Evolutionary conservation across 2,888 invertebrate species (phyloP).

Genomic region (Loripinus fragilis): DNA sequence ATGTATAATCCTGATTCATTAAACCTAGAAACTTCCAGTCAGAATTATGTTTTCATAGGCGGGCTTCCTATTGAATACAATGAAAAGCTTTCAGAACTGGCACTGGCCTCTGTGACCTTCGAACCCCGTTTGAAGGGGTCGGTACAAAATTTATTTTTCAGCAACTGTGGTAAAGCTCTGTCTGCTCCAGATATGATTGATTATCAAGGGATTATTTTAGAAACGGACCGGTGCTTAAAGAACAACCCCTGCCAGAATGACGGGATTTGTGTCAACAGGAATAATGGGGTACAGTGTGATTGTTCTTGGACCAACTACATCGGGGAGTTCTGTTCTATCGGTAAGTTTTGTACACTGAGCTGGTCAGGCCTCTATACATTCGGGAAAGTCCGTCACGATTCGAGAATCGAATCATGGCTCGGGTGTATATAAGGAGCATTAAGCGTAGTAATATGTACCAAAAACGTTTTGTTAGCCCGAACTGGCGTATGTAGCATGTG

Average conservation of each 20-base stretch:
- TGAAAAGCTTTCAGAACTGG: slow-evolving; percentile 89
- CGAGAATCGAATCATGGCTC: too few relatives aligned
- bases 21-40: slow-evolving; percentile 79
- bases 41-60: slow-evolving; percentile 98
- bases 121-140: slow-evolving; percentile 96
- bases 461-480: too few relatives aligned
- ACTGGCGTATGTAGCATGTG: too few relatives aligned
- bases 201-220: slow-evolving; percentile 82
- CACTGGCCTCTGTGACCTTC: slow-evolving; percentile 95
- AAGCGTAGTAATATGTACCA: too few relatives aligned
- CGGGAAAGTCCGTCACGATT: too few relatives aligned
- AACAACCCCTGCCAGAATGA: slow-evolving; percentile 95
- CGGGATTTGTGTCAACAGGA: slow-evolving; percentile 97
- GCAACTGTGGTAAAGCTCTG: slow-evolving; percentile 87
- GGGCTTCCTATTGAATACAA: slow-evolving; percentile 97
- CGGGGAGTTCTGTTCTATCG: slow-evolving; percentile 97
- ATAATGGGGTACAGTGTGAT: slow-evolving; percentile 97
- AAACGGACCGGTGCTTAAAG: slow-evolving; percentile 70
- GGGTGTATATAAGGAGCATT: too few relatives aligned
- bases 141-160: slow-evolving; percentile 92
- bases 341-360: slow-evolving; percentile 85
- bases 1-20: slow-evolving; percentile 94
- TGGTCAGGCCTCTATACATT: too few relatives aligned
- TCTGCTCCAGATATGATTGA: slow-evolving; percentile 94
- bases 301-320: slow-evolving; percentile 96